Evolutionary conservation across 2,888 invertebrate genomes (phyloP), one percentile per base, ranked within the genome.

Genomic region (Liopterus haemorrhoidalis): DNA sequence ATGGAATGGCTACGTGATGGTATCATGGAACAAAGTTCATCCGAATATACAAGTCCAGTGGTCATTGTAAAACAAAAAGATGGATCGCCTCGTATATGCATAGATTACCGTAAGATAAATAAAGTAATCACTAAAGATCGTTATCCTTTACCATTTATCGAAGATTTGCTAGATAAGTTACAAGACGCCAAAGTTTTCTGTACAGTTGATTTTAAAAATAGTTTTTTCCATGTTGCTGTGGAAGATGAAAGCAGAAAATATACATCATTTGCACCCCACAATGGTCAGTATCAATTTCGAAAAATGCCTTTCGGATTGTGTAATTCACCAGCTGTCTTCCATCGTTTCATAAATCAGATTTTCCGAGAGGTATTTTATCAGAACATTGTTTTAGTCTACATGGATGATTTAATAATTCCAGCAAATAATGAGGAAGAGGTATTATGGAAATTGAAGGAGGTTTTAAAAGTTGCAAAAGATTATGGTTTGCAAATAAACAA

Each of bases 151-250:
- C 57, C 57, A 3, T 16, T 55, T 5, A 56, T 59, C 8, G 53
- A 57, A 24, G 56, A 57, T 15, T 48, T 48, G 11, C 21, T 55
- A 12, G 53, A 57, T 24, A n/a, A 21, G 8, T 15, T 53, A n/a
- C 30, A 43, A 27, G 42, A 36, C 8, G 49, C 49, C 6, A 20
- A 2, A n/a, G 14, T 52, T 2, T 55, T 54, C 35, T 42, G 45
- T 6, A 44, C 49, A 5, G 22, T 57, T 0, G 56, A 58, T 37
- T 40, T 58, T 1, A 56, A 54, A n/a, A n/a, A n/a, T n/a, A n/a
- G 54, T 4, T 58, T 59, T 39, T 59, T 57, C n/a, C 59, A 61
- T 21, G 57, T 59, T 1, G 33, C 41, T 1, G 27, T 61, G 0
- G 50, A 54, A 1, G 39, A 49, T 21, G 15, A 45, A 8, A 56